These are phyloP conservation scores for Melospiza georgiana DNA, from an alignment of 2,113 vertebrate genomes.

Conservation along the genomic window DNA sequence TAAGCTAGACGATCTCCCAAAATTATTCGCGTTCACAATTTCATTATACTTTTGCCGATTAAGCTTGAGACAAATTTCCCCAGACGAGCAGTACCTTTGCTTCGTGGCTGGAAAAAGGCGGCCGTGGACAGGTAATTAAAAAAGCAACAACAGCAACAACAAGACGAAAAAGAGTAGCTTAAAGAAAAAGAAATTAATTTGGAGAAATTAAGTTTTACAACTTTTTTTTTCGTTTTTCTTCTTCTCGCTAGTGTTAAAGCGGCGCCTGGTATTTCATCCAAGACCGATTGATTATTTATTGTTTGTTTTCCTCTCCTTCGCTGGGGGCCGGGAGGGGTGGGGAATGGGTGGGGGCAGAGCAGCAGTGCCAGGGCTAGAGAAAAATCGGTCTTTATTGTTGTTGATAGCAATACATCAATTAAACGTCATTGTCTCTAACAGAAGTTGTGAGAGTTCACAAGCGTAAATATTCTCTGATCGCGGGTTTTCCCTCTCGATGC, in stretches of 20 bases:
- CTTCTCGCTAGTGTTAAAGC: slow-evolving; percentile 10
- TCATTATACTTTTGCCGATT: slow-evolving; percentile 43
- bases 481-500: not conserved
- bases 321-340: slow-evolving; percentile 47
- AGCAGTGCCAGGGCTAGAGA: slow-evolving; percentile 55
- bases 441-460: slow-evolving; percentile 69
- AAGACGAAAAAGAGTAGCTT: slow-evolving; percentile 23
- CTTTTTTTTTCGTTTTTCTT: slow-evolving; percentile 67
- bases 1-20: not conserved
- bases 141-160: not conserved
- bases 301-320: slow-evolving; percentile 74
- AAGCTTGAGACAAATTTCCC: slow-evolving; percentile 12
- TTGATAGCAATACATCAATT: slow-evolving; percentile 75
- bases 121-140: slow-evolving; percentile 28
- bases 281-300: slow-evolving; percentile 69
- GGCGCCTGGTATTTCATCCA: slow-evolving; percentile 5
- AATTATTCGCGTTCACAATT: slow-evolving; percentile 41
- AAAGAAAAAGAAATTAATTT: slow-evolving; percentile 29
- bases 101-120: slow-evolving; percentile 26
- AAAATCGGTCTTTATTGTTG: slow-evolving; percentile 73
- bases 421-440: slow-evolving; percentile 69
- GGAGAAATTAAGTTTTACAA: slow-evolving; percentile 63
- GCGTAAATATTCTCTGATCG: slow-evolving; percentile 8
- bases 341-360: slow-evolving; percentile 56
- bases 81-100: slow-evolving; percentile 37